A percentile compares a stretch with the other conserved stretches of the same genome.
phyloP scores from a whole-genome alignment of 2,888 invertebrate genomes.

The Silvanus unidentatus region DNA sequence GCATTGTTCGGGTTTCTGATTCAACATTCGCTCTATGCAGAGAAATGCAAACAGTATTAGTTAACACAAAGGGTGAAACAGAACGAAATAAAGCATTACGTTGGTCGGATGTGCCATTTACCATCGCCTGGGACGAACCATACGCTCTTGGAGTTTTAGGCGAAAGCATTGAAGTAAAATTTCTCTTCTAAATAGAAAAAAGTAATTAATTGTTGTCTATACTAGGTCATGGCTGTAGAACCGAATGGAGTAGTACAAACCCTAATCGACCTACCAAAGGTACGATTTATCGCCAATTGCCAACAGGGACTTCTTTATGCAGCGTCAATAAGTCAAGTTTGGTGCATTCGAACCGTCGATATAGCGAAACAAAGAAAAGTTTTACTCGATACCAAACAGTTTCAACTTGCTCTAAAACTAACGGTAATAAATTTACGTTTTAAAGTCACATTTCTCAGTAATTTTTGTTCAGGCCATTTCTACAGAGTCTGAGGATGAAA shows the following conservation, averaged over 20 bases:
- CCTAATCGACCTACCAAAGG: conserved; percentile 68
- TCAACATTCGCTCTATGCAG: conserved; percentile 76
- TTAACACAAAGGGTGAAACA: conserved; percentile 67
- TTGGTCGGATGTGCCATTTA: conserved; percentile 73
- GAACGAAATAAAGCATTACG: conserved; percentile 66
- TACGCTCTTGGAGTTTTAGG: conserved; percentile 81
- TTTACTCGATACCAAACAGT: conserved; percentile 83
- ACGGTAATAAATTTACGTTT: conserved; percentile 66
- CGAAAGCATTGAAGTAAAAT: conserved; percentile 63
- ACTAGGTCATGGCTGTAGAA: conserved; percentile 70
- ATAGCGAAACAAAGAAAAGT: conserved; percentile 77
- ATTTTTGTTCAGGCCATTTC: conserved; percentile 77
- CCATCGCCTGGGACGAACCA: conserved; percentile 86
- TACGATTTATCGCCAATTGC: conserved; percentile 67
- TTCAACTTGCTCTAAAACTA: conserved; percentile 85
- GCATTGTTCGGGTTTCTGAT: conserved; percentile 70
- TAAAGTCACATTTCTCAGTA: conserved; percentile 3
- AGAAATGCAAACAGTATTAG: conserved; percentile 81
- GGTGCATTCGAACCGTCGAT: conserved; percentile 78
- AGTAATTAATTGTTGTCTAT: conserved; percentile 5
- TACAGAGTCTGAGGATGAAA: conserved; percentile 74
- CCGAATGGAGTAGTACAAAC: conserved; percentile 76
- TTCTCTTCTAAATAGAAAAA: no score
- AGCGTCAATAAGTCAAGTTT: conserved; percentile 82
- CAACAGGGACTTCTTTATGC: conserved; percentile 77